Conservation (phyloP, 2,113 vertebrate species). For the Aviceda subcristata region DNA sequence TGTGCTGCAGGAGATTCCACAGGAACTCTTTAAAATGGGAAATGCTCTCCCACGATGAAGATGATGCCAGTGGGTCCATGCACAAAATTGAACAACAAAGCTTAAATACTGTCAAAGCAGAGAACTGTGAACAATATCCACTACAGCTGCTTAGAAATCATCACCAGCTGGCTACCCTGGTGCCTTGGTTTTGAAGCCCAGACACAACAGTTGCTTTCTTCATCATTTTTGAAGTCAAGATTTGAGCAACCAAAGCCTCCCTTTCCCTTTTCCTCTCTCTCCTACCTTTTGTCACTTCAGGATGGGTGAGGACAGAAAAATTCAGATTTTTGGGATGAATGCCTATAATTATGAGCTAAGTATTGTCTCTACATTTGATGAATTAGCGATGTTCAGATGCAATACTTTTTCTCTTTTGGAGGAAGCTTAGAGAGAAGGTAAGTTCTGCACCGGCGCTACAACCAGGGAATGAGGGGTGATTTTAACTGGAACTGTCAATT, state of each 20-base stretch:
- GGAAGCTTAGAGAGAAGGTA: neutral
- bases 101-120: neutral
- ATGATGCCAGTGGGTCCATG: neutral
- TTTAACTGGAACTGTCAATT: neutral
- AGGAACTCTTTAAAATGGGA: neutral
- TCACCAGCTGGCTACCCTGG: neutral
- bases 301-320: neutral
- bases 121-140: neutral
- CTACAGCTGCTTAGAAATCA: neutral
- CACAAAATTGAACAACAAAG: neutral
- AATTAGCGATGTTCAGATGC: neutral
- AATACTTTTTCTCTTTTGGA: neutral
- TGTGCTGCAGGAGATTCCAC: neutral
- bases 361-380: neutral
- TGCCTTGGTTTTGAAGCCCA: neutral
- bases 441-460: neutral
- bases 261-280: neutral
- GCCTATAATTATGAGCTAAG: neutral
- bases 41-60: neutral
- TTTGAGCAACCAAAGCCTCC: neutral
- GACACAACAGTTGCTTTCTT: neutral
- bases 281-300: neutral
- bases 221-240: neutral
- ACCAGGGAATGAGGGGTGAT: neutral
- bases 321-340: neutral